Base-by-base conservation (phyloP, 2,113 vertebrate genomes). In the Mastomys coucha region DNA sequence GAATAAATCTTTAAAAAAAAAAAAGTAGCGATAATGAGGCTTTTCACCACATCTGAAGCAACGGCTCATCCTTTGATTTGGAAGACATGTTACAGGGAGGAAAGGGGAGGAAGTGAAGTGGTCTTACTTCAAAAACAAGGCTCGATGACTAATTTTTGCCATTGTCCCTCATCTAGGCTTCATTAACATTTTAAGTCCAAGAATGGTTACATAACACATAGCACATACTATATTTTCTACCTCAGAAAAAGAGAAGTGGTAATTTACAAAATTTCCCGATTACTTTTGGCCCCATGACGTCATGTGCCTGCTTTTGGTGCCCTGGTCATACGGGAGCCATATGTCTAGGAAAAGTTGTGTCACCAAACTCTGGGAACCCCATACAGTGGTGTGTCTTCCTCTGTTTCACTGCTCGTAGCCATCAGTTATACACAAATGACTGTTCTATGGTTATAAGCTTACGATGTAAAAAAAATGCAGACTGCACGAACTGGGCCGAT, bases 221-320 rank as follows among this genome's bases (percentile, higher is more conserved):
- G 42, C 33, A 36, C 51, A n/a, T 65, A 28, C 70, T 85, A 5
- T 92, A 88, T 93, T 97, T 96, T 81, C 77, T 49, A n/a, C 51
- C 70, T 85, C 89, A 73, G 89, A 88, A 97, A 96, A 77, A 69
- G 73, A 88, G 97, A 96, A 97, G 92, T 96, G 87, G 78, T 65
- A 10, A 56, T 87, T 87, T 81, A 82, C 67, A 81, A 73, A 93
- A 92, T 49, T 63, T 26, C 63, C 72, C 39, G 33, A 24, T 19
- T 33, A 7, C 16, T 76, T 86, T 58, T 26, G 8, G 49, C 28
- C 42, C 24, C 7, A 0, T 24, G 33, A 84, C 33, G 58, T 65
- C 92, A 91, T 16, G 0, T n/a, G 75, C 16, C 28, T 63, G 28
- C 22, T 19, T 5, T 72, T 75, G 65, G 33, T 72, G 49, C 31